Evolutionary conservation across 2,888 invertebrate genomes (phyloP), one percentile per base, ranked within the genome.

Genomic region (Aspidiotus rigidus): DNA sequence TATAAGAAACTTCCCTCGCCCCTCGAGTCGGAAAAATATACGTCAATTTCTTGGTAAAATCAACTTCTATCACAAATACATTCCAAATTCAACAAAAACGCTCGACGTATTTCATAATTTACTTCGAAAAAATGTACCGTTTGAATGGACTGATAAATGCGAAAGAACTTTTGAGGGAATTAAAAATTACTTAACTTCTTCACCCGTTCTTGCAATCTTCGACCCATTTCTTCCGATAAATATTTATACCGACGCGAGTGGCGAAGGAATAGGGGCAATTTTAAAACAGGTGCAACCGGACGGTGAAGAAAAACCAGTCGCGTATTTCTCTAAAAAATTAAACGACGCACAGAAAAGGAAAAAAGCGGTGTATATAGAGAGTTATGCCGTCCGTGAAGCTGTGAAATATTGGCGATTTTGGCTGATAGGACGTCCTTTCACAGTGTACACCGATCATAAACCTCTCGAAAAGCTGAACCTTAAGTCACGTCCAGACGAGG

Each of bases 121-220:
- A n/a, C n/a, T n/a, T n/a, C n/a, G n/a, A n/a, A n/a, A 49, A 49
- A 11, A 49, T 49, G 49, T 49, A 49, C 49, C 11, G 49, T 49
- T 49, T 49, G 49, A 49, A 49, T 49, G 49, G 49, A 10, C 49
- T 11, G 49, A 49, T 49, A 11, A 49, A 11, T 49, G 49, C 49
- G 49, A 49, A 49, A 49, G 11, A 49, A 49, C 49, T 49, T 49
- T 49, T 49, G 49, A 49, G 11, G 11, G 11, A 49, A 49, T 49
- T 49, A 49, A 49, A 49, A 49, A 49, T 49, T 49, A 49, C 49
- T 49, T 49, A 49, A 49, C 49, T 49, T 49, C 49, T 11, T 49
- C 49, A 49, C 49, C 49, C 9, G 49, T 49, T 49, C 9, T 49
- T 11, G 49, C 9, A 49, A 49, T 49, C 49, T 49, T 49, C 11